These are phyloP conservation scores for Pipra filicauda DNA, from an alignment of 2,113 vertebrate species.

Conservation along the genomic window DNA sequence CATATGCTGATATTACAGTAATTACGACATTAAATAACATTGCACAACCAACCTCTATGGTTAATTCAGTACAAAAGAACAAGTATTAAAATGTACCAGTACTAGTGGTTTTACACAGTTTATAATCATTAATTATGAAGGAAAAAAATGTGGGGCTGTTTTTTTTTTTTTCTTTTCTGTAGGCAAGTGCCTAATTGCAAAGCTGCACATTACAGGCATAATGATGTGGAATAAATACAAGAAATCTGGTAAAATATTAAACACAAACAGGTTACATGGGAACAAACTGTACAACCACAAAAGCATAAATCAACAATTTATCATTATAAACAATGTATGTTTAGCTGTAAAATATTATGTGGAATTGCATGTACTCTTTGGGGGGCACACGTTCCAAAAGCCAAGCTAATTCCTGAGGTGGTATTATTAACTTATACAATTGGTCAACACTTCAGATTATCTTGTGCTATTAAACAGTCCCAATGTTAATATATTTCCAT, in stretches of 20 bases:
- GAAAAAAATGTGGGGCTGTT: conserved; percentile 9
- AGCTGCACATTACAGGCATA: conserved; percentile 86
- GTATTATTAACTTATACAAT: conserved; percentile 61
- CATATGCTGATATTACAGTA: conserved; percentile 77
- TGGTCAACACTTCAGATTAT: conserved; percentile 58
- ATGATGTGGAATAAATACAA: conserved; percentile 91
- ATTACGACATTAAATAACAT: conserved; percentile 84
- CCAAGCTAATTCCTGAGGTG: conserved; percentile 78
- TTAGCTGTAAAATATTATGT: conserved; percentile 57
- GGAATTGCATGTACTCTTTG: conserved; percentile 54
- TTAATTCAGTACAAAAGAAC: conserved; percentile 83
- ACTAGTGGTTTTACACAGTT: conserved; percentile 80
- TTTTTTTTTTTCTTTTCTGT: conserved; percentile 77
- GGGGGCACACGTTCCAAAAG: conserved; percentile 48
- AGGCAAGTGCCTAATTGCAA: conserved; percentile 89
- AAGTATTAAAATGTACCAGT: conserved; percentile 83
- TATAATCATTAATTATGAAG: conserved; percentile 76
- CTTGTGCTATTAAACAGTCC: conserved; percentile 73
- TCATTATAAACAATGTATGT: conserved; percentile 62
- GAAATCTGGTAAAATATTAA: conserved; percentile 79
- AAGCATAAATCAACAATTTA: conserved; percentile 54
- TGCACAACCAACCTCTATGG: conserved; percentile 83
- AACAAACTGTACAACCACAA: conserved; percentile 77
- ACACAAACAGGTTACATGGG: conserved; percentile 75
- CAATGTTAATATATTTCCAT: background rate